Evolutionary conservation across 2,797 vertebrate species (phyloP).

Genomic region (Heteromormyrus szaboi): DNA sequence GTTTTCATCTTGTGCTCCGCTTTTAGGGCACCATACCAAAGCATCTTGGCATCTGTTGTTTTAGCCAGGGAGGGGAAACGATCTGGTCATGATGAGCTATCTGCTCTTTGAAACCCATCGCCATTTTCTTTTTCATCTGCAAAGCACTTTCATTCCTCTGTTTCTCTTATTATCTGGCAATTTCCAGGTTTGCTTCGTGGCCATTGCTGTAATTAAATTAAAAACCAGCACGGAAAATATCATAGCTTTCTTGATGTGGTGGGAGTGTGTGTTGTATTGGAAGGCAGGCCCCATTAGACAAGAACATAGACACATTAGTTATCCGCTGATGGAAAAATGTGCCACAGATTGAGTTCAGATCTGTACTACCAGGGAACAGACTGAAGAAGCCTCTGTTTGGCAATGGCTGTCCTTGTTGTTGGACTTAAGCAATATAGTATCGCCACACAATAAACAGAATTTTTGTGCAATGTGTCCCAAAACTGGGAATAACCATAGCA

Average conservation of each 20-base stretch:
- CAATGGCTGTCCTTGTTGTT: background rate
- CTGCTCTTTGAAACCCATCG: conserved; percentile 37
- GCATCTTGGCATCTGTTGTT: conserved; percentile 57
- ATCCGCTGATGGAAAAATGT: background rate
- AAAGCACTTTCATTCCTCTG: background rate
- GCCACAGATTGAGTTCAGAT: background rate
- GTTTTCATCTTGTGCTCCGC: conserved; percentile 32
- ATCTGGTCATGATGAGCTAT: conserved; percentile 67
- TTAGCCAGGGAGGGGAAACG: conserved; percentile 45
- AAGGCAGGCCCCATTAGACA: background rate
- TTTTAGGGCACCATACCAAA: conserved; percentile 49
- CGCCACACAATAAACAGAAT: background rate
- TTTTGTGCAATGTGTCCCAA: background rate
- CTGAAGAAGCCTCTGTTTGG: background rate
- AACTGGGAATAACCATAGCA: background rate
- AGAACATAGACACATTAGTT: background rate
- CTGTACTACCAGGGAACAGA: background rate
- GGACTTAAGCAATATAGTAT: background rate
- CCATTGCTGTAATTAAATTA: background rate
- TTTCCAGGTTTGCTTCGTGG: conserved; percentile 64
- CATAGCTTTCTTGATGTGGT: background rate
- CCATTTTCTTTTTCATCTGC: conserved; percentile 45
- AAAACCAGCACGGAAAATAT: background rate
- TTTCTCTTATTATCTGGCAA: conserved; percentile 64
- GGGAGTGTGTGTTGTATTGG: background rate